These are phyloP conservation scores for Cephalopholis sonnerati DNA, from an alignment of 2,113 vertebrate genomes.

Conservation along the genomic window DNA sequence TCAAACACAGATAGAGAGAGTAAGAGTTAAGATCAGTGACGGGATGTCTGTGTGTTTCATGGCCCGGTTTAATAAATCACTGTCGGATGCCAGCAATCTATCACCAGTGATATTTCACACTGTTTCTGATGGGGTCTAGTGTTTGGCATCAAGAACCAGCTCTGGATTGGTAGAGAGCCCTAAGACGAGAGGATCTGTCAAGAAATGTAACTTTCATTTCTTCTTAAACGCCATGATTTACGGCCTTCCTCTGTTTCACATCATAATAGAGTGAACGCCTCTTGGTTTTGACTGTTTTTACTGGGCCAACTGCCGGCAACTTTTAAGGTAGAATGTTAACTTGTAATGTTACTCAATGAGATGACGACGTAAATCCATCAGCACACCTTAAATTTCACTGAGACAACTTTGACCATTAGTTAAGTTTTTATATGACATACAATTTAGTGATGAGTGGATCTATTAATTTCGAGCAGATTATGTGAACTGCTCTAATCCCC, in stretches of 20 bases:
- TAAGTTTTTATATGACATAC: too few relatives aligned
- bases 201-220: background rate
- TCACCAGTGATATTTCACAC: background rate
- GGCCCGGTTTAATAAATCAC: constrained; percentile 19
- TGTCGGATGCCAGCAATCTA: constrained; percentile 21
- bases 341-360: too few relatives aligned
- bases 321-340: too few relatives aligned
- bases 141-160: background rate
- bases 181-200: background rate
- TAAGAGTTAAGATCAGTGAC: constrained; percentile 10
- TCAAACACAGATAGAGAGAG: constrained; percentile 51
- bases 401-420: too few relatives aligned
- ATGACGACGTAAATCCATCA: too few relatives aligned
- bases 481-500: too few relatives aligned
- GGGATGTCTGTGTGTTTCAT: background rate
- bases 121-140: background rate
- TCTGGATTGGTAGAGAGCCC: background rate
- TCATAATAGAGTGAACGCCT: background rate
- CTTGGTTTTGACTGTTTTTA: background rate
- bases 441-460: too few relatives aligned
- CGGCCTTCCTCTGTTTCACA: background rate
- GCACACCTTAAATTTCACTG: too few relatives aligned
- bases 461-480: too few relatives aligned
- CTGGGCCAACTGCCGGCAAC: too few relatives aligned
- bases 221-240: background rate